Evolutionary conservation across 2,113 vertebrate species (phyloP).

Genomic region (Rousettus leschenaultii): DNA sequence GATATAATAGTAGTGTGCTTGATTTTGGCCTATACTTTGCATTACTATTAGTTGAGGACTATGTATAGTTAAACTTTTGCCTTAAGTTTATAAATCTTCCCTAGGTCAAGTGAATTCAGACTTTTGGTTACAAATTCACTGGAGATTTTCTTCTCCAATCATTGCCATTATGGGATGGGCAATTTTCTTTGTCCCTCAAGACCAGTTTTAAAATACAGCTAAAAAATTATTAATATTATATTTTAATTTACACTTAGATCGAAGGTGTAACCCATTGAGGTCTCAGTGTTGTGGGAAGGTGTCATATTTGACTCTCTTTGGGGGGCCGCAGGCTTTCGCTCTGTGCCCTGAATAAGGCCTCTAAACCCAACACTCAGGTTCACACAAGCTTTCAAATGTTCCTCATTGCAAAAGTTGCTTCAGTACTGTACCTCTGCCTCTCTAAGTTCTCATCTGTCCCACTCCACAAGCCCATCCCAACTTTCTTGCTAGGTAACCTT

Average conservation of each 20-base stretch:
- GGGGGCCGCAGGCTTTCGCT: not conserved
- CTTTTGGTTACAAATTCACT: not conserved
- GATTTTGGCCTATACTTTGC: not conserved
- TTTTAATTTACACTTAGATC: not conserved
- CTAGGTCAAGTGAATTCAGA: not conserved
- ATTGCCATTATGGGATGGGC: not conserved
- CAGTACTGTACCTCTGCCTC: not conserved
- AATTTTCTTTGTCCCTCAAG: not conserved
- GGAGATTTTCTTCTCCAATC: not conserved
- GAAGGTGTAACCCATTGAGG: not conserved
- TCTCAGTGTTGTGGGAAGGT: not conserved
- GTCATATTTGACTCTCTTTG: not conserved
- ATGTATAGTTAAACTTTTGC: not conserved
- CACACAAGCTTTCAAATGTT: not conserved
- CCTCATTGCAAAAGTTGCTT: not conserved
- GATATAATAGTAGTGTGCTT: not conserved
- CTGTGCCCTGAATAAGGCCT: not conserved
- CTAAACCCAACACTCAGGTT: not conserved
- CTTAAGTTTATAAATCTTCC: not conserved
- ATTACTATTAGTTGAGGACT: not conserved
- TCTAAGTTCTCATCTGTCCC: not conserved
- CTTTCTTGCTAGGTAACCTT: not conserved
- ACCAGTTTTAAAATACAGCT: slow-evolving; percentile 2
- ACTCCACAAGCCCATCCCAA: not conserved
- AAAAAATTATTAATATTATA: not conserved